These are phyloP conservation scores for Gobiocypris rarus DNA, from an alignment of 2,113 vertebrate species.

Conservation along the genomic window DNA sequence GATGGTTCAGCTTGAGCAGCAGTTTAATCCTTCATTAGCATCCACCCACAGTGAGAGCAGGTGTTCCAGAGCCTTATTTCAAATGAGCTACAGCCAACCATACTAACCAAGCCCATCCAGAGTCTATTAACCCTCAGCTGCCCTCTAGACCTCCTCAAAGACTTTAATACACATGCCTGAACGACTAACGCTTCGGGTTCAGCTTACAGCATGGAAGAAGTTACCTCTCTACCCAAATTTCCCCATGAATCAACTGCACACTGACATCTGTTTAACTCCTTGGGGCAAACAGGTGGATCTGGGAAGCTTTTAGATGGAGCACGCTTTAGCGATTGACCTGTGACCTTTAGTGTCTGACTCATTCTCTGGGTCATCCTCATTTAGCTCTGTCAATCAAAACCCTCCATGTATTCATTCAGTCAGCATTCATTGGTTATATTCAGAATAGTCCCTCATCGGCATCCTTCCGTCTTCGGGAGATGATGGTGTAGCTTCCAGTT, in stretches of 20 bases:
- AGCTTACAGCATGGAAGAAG: constrained; percentile 20
- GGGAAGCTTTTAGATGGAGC: constrained; percentile 10
- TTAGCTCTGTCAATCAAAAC: constrained; percentile 20
- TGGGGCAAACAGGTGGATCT: constrained; percentile 38
- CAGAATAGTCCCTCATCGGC: no score
- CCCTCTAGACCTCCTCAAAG: background rate
- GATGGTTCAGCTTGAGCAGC: constrained; percentile 22
- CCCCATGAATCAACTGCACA: constrained; percentile 13
- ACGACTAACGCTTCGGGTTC: background rate
- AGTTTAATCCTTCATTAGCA: constrained; percentile 28
- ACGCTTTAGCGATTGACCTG: constrained; percentile 10
- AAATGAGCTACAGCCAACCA: background rate
- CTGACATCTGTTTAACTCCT: constrained; percentile 14
- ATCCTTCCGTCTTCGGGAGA: no score
- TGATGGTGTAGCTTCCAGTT: no score
- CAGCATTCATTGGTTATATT: background rate
- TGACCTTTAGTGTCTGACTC: background rate
- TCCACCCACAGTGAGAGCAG: background rate
- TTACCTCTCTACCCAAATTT: background rate
- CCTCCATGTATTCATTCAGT: background rate
- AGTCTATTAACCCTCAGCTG: constrained; percentile 30
- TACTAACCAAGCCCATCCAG: background rate
- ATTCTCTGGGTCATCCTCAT: background rate
- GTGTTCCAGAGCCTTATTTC: constrained; percentile 5
- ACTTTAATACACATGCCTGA: background rate